phyloP scores from a whole-genome alignment of 2,113 vertebrate genomes.

The Etheostoma cragini region DNA sequence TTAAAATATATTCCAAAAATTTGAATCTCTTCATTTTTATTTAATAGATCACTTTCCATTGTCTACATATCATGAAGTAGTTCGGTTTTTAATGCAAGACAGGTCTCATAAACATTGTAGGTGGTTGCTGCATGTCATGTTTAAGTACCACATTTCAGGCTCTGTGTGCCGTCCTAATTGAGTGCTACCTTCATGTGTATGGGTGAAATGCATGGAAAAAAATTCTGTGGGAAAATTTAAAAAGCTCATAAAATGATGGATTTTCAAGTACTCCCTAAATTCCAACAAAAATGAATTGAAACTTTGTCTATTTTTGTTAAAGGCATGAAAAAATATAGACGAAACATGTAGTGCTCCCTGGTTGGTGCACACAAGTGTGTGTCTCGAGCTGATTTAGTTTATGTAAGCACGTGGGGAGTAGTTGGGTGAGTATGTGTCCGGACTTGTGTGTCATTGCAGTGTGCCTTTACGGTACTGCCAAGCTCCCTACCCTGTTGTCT shows the following conservation, averaged over 20 bases:
- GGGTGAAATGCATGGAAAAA: conserved; percentile 61
- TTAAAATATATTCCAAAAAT: background rate
- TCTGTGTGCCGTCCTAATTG: conserved; percentile 48
- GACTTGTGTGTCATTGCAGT: conserved; percentile 52
- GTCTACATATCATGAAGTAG: background rate
- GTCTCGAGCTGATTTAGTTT: conserved; percentile 60
- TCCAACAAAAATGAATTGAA: conserved; percentile 70
- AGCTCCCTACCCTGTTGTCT: conserved; percentile 46
- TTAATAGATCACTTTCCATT: conserved; percentile 32
- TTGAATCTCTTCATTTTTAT: background rate
- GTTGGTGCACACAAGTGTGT: conserved; percentile 30
- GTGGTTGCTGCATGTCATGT: conserved; percentile 47
- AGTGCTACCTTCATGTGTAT: conserved; percentile 62
- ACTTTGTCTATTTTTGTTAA: conserved; percentile 72
- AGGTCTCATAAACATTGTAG: conserved; percentile 32
- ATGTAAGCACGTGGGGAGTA: conserved; percentile 64
- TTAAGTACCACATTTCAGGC: conserved; percentile 36
- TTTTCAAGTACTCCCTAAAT: conserved; percentile 70
- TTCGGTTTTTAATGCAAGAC: conserved; percentile 24
- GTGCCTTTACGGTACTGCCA: conserved; percentile 36
- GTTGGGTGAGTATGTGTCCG: conserved; percentile 50
- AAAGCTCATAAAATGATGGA: conserved; percentile 69
- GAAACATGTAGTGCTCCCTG: conserved; percentile 56
- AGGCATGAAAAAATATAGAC: conserved; percentile 66
- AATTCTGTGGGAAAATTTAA: conserved; percentile 73